Conservation (phyloP, 2,113 vertebrate genomes). For the Caracal caracal region DNA sequence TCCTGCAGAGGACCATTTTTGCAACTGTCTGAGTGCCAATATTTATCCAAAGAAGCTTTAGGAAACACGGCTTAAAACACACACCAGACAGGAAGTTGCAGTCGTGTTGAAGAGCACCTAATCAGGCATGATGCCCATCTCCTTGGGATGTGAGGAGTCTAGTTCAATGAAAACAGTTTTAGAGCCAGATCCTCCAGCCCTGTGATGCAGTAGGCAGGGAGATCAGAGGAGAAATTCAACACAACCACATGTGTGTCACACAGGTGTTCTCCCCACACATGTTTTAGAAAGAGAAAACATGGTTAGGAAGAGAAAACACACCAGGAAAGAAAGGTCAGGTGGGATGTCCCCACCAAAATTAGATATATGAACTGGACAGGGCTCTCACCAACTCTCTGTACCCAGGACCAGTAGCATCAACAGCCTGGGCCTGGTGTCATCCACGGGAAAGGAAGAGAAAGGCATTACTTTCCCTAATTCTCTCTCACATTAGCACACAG, state of each 20-base stretch:
- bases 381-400: neutral
- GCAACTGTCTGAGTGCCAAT: neutral
- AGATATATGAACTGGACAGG: neutral
- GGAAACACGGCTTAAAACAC: neutral
- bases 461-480: neutral
- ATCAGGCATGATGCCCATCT: neutral
- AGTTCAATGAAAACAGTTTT: neutral
- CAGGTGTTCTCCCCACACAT: neutral
- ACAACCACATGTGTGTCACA: accelerated
- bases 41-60: constrained; percentile 28
- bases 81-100: neutral
- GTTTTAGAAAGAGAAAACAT: too few species aligned
- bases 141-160: neutral
- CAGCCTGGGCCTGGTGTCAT: neutral
- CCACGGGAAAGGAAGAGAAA: neutral
- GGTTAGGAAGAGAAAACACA: neutral
- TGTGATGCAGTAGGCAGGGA: neutral
- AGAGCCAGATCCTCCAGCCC: neutral
- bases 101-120: neutral
- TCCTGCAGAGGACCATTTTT: neutral
- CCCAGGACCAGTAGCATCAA: neutral
- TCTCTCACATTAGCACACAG: neutral
- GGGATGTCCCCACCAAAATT: neutral
- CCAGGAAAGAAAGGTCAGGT: neutral
- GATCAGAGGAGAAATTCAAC: neutral